A percentile compares a stretch with the other conserved stretches of the same genome.
These are phyloP conservation scores for Platyscapa corneri DNA, from an alignment of 1,140 invertebrate species.

Conservation along the genomic window DNA sequence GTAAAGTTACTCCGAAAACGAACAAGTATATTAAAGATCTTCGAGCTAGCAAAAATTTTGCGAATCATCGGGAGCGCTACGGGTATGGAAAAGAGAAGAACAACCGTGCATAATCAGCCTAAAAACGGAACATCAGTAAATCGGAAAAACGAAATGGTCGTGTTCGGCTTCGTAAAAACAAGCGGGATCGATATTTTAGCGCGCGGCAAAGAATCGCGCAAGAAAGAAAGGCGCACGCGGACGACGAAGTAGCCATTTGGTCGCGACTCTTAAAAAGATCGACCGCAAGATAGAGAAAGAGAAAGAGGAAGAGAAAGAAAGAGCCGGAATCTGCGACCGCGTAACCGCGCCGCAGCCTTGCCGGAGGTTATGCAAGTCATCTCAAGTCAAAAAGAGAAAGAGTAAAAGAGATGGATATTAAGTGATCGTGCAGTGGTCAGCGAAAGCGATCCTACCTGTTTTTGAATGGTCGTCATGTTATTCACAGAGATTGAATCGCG, in stretches of 20 bases:
- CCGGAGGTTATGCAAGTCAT: slow-evolving; percentile 65
- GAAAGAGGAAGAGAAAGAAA: slow-evolving; percentile 37
- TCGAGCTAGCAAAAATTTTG: background rate
- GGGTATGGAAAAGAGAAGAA: background rate
- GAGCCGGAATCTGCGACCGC: slow-evolving; percentile 52
- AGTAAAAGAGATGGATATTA: slow-evolving; percentile 1
- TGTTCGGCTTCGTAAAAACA: too few relatives aligned
- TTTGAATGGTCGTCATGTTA: slow-evolving; percentile 54
- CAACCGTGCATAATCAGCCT: background rate
- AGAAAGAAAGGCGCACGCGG: too few relatives aligned
- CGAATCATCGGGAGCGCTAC: background rate
- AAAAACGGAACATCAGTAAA: background rate
- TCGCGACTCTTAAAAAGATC: background rate
- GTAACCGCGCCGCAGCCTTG: slow-evolving; percentile 53
- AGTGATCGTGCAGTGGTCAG: slow-evolving; percentile 59
- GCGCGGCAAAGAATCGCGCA: too few relatives aligned
- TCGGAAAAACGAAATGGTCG: background rate
- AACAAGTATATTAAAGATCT: too few relatives aligned
- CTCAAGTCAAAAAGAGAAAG: slow-evolving; percentile 44
- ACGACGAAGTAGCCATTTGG: background rate
- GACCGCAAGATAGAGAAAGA: background rate
- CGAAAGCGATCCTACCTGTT: slow-evolving; percentile 67
- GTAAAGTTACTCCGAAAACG: background rate
- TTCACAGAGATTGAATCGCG: background rate
- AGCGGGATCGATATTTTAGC: too few relatives aligned